A percentile compares a stretch with the other conserved stretches of the same genome.
phyloP scores from a whole-genome alignment of 2,888 invertebrate species.

The Tryphoninae sp. region DNA sequence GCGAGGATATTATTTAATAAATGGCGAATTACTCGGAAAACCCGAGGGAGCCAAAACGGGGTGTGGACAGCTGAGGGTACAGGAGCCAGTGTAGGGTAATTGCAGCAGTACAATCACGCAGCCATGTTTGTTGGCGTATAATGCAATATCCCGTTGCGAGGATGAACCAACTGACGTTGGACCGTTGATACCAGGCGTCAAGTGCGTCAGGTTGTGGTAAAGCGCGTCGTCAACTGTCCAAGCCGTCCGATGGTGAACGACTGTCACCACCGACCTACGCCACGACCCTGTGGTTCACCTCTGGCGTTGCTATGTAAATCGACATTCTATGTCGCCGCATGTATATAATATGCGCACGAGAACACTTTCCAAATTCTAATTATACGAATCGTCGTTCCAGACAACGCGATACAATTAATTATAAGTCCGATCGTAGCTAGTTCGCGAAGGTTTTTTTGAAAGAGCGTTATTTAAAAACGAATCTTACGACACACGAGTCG shows the following conservation, averaged over 20 bases:
- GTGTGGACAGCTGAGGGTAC: not conserved
- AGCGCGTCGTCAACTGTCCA: conserved; percentile 64
- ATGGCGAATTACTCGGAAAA: not conserved
- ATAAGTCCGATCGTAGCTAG: not conserved
- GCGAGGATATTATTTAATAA: too few species aligned
- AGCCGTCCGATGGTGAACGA: conserved; percentile 43
- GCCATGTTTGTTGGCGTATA: conserved; percentile 39
- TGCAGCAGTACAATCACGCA: conserved; percentile 40
- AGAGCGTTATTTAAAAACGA: too few species aligned
- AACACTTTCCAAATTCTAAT: conserved; percentile 38
- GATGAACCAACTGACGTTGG: conserved; percentile 40
- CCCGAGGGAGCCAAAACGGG: not conserved
- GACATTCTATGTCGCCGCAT: conserved; percentile 40
- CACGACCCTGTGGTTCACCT: conserved; percentile 37
- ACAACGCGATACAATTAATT: not conserved
- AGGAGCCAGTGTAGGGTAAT: conserved; percentile 3
- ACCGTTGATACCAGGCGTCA: conserved; percentile 64
- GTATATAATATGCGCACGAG: conserved; percentile 22
- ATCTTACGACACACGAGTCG: not conserved
- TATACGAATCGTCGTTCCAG: not conserved
- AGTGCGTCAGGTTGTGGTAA: conserved; percentile 63
- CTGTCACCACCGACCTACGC: conserved; percentile 34
- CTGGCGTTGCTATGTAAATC: conserved; percentile 48
- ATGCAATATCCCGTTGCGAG: conserved; percentile 37
- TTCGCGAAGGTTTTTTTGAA: not conserved